Conservation (phyloP, 2,113 vertebrate species). For the Percina caprodes region DNA sequence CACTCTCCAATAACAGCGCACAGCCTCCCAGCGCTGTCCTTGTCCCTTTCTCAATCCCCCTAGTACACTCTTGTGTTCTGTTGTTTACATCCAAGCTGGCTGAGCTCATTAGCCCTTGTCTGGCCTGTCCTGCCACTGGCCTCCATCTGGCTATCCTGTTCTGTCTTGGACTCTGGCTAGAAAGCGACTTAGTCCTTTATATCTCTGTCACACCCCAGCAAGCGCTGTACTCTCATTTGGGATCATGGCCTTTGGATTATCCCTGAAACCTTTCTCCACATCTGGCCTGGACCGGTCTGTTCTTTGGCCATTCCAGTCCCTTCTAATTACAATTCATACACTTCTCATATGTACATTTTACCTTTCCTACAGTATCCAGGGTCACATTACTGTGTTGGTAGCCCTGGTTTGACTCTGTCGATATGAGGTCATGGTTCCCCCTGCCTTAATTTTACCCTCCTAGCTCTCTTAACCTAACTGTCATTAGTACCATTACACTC, state of each 20-base stretch:
- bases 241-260: slow-evolving; percentile 6
- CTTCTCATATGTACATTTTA: slow-evolving; percentile 12
- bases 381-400: not conserved
- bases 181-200: slow-evolving; percentile 30
- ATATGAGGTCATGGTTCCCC: not conserved
- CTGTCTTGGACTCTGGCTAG: slow-evolving; percentile 12
- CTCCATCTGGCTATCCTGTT: slow-evolving; percentile 19
- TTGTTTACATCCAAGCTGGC: slow-evolving; percentile 37
- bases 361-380: slow-evolving; percentile 14
- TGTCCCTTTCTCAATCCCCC: slow-evolving; percentile 37
- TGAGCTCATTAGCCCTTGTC: slow-evolving; percentile 30
- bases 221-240: slow-evolving; percentile 7
- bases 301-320: not conserved
- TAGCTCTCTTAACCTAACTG: not conserved
- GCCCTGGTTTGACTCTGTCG: slow-evolving; percentile 12
- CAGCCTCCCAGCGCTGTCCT: slow-evolving; percentile 33
- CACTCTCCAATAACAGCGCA: slow-evolving; percentile 27
- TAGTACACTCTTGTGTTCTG: slow-evolving; percentile 4
- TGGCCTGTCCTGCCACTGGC: slow-evolving; percentile 14
- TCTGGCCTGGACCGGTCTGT: not conserved
- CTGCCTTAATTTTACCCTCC: not conserved
- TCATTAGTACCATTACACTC: not conserved
- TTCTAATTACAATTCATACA: not conserved
- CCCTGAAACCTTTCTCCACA: slow-evolving; percentile 5
- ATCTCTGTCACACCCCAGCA: slow-evolving; percentile 32